Percentiles rank a stretch among this genome's conserved stretches.
Conservation (phyloP, 2,888 invertebrate genomes). For the Temnothorax rugatulus region DNA sequence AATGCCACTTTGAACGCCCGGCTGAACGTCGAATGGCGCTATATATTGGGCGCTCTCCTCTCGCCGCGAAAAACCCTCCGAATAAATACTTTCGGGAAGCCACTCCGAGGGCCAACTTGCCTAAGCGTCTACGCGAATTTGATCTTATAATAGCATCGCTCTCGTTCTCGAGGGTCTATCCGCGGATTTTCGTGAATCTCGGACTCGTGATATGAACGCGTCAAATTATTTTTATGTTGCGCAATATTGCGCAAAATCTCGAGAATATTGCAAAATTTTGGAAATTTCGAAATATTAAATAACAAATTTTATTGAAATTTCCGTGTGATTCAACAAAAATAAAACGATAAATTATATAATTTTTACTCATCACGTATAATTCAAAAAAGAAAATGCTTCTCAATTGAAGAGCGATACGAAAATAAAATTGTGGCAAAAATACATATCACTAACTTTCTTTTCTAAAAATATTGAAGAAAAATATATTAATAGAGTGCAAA, state of each 20-base stretch:
- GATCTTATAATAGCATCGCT: slow-evolving; percentile 35
- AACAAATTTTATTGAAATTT: not conserved
- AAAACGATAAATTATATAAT: not conserved
- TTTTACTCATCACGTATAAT: not conserved
- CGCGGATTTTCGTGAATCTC: slow-evolving; percentile 24
- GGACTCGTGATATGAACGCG: slow-evolving; percentile 10
- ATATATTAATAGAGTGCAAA: not conserved
- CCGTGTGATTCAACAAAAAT: not conserved
- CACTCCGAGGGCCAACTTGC: slow-evolving; percentile 22
- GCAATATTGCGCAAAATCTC: not conserved
- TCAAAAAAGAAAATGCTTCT: not conserved
- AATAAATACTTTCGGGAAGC: slow-evolving; percentile 60
- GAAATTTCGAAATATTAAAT: not conserved
- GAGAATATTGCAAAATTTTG: not conserved
- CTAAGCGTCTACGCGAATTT: slow-evolving; percentile 45
- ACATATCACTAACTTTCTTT: not conserved
- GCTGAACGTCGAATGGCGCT: slow-evolving; percentile 44
- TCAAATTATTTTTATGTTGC: slow-evolving; percentile 28
- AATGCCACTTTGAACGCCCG: slow-evolving; percentile 58
- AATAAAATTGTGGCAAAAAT: not conserved
- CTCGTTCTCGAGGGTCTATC: slow-evolving; percentile 4
- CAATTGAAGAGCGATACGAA: not conserved
- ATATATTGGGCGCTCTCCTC: slow-evolving; percentile 44
- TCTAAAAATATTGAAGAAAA: not conserved
- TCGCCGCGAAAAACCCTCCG: slow-evolving; percentile 55